phyloP scores from a whole-genome alignment of 2,113 vertebrate species.

The Dromaius novaehollandiae region DNA sequence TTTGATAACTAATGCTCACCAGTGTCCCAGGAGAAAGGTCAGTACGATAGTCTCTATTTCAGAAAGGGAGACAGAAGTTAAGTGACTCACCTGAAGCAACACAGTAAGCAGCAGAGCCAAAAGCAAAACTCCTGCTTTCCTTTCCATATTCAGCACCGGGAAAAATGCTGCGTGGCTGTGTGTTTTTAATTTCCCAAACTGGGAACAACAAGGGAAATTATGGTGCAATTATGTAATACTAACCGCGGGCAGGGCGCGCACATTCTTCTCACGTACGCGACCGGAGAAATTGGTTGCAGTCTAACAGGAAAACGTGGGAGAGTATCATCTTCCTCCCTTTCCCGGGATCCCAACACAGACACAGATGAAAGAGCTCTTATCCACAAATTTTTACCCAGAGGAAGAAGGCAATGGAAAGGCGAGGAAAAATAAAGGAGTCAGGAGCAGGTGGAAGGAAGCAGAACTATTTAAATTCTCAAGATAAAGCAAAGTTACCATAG shows the following conservation, averaged over 20 bases:
- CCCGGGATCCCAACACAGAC: not conserved
- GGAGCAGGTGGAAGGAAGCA: not conserved
- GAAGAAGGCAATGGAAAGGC: not conserved
- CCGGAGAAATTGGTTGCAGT: not conserved
- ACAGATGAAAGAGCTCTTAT: rapidly evolving
- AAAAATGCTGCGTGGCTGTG: rapidly evolving
- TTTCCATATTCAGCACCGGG: not conserved
- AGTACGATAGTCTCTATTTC: not conserved
- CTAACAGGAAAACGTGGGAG: not conserved
- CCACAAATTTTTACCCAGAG: no score
- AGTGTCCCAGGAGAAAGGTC: not conserved
- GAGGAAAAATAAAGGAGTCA: not conserved
- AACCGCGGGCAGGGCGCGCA: rapidly evolving
- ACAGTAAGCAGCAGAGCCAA: no score
- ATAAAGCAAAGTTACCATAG: not conserved
- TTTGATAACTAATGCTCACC: not conserved
- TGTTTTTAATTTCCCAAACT: not conserved
- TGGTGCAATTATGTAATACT: rapidly evolving
- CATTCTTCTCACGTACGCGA: rapidly evolving
- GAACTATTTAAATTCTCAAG: not conserved
- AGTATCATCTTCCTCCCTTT: not conserved
- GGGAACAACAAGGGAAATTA: not conserved
- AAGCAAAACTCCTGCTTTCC: not conserved
- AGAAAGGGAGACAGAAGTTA: no score
- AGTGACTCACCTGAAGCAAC: no score